Evolutionary conservation across 2,113 vertebrate genomes (phyloP).

Genomic region (Bubo bubo): DNA sequence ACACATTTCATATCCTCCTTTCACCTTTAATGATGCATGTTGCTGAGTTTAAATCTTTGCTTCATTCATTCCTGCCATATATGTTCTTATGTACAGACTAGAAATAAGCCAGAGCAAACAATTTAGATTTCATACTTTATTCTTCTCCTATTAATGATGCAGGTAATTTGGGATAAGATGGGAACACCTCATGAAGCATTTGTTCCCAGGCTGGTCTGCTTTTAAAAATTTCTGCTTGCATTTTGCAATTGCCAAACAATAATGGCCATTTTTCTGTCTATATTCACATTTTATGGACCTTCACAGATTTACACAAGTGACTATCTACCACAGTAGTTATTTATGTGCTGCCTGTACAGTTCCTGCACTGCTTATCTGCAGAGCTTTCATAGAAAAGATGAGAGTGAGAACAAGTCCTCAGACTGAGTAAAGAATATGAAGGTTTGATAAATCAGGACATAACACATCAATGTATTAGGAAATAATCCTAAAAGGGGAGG

Average conservation of each 20-base stretch:
- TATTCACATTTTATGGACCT: background rate
- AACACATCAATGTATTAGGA: background rate
- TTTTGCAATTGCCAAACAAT: background rate
- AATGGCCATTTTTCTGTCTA: background rate
- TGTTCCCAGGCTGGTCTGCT: background rate
- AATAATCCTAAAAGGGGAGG: background rate
- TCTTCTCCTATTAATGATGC: background rate
- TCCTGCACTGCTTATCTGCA: background rate
- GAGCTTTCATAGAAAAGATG: background rate
- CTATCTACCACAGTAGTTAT: background rate
- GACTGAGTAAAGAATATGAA: background rate
- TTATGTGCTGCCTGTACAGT: background rate
- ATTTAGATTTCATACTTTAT: background rate
- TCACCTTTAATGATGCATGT: background rate
- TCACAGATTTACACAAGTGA: background rate
- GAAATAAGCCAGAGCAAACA: background rate
- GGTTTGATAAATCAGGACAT: background rate
- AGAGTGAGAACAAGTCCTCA: background rate
- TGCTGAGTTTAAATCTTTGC: background rate
- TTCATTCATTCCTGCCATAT: background rate
- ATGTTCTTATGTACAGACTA: background rate
- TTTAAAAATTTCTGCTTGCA: background rate
- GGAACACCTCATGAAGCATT: background rate
- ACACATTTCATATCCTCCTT: background rate
- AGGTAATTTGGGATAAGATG: background rate